phyloP scores from a whole-genome alignment of 30 jellyfish, hydroid and myxozoan species.

The Hydra vulgaris region DNA sequence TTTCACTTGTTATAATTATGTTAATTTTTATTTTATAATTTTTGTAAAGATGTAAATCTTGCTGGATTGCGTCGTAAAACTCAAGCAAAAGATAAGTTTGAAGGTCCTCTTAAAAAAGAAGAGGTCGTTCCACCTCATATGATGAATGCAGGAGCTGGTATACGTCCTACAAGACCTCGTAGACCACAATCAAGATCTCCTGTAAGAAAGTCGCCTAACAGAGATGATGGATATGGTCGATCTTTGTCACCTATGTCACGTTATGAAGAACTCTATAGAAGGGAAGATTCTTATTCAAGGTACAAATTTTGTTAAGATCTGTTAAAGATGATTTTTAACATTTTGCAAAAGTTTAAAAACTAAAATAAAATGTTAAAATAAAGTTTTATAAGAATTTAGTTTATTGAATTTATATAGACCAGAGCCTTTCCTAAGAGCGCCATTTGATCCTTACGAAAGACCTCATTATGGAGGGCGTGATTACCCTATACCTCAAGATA shows the following conservation, averaged over 20 bases:
- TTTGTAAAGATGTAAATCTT: slow-evolving; percentile 52
- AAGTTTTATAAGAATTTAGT: too few relatives aligned
- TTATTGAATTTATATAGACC: not conserved
- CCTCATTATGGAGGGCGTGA: slow-evolving; percentile 4
- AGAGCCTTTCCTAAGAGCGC: not conserved
- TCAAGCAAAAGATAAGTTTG: slow-evolving; percentile 36
- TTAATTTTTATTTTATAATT: not conserved
- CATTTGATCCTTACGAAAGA: slow-evolving; percentile 18
- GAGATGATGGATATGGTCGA: slow-evolving; percentile 24
- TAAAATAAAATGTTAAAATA: too few relatives aligned
- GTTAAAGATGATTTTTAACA: too few relatives aligned
- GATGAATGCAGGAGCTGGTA: slow-evolving; percentile 15
- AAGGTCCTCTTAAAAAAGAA: slow-evolving; percentile 22
- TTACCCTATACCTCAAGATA: slow-evolving; percentile 5
- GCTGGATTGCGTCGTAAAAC: slow-evolving; percentile 83
- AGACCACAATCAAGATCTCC: slow-evolving; percentile 22
- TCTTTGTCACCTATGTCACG: slow-evolving; percentile 76
- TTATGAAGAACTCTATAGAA: slow-evolving; percentile 60
- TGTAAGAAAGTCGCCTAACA: slow-evolving; percentile 3
- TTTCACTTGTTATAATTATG: not conserved
- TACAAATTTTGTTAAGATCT: slow-evolving; percentile 1
- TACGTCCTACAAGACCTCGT: not conserved
- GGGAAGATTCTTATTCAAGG: slow-evolving; percentile 35
- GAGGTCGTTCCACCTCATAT: slow-evolving; percentile 32
- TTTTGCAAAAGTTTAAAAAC: too few relatives aligned